phyloP scores from a whole-genome alignment of 2,797 vertebrate genomes.

The Tapirus indicus region DNA sequence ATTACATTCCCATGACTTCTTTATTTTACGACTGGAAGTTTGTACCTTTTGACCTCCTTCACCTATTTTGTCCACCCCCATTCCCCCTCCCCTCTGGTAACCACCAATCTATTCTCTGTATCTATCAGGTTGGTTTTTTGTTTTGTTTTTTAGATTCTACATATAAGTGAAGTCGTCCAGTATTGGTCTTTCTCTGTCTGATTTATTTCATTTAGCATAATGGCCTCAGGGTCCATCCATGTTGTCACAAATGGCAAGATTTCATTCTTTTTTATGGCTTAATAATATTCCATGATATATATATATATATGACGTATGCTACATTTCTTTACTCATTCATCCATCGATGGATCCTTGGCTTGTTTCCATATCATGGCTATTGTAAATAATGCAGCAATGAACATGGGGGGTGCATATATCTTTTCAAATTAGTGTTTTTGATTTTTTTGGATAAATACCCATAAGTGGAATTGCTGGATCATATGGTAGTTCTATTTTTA shows the following conservation, averaged over 20 bases:
- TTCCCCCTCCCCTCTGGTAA: rapidly evolving
- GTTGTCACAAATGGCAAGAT: background rate
- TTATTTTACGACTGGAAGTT: background rate
- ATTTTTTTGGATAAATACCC: background rate
- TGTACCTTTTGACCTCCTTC: too few species aligned
- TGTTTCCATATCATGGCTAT: background rate
- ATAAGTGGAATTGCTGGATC: background rate
- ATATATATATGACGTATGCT: too few species aligned
- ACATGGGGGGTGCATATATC: background rate
- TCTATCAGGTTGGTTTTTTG: background rate
- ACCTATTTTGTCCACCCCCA: rapidly evolving
- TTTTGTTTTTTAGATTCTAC: background rate
- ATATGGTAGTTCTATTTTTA: background rate
- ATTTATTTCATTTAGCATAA: background rate
- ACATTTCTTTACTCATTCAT: background rate
- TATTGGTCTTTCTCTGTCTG: background rate
- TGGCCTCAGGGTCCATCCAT: background rate
- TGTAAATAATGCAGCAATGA: background rate
- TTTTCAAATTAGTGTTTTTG: background rate
- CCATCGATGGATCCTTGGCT: background rate
- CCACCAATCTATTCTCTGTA: background rate
- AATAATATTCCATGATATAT: background rate
- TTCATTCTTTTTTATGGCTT: background rate
- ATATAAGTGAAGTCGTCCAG: background rate
- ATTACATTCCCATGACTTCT: background rate